phyloP scores from a whole-genome alignment of 2,888 invertebrate species.

The Limnephilus lunatus region DNA sequence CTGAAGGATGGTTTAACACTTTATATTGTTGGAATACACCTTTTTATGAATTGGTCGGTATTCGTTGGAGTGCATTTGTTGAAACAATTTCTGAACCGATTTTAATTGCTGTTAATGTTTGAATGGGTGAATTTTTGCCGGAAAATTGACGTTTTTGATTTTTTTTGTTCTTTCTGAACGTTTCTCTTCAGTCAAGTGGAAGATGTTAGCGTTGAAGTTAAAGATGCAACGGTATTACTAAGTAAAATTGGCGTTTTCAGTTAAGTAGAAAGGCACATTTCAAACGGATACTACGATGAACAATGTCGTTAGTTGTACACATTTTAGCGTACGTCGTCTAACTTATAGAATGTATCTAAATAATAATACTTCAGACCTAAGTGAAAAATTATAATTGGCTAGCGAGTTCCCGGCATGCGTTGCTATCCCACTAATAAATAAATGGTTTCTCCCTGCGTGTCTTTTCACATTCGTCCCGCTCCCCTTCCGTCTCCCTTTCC shows the following conservation, averaged over 20 bases:
- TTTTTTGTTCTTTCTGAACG: not conserved
- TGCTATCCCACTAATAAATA: no score
- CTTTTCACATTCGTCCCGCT: no score
- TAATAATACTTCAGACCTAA: no score
- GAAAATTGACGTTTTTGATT: not conserved
- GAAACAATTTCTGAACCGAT: not conserved
- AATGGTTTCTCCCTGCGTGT: no score
- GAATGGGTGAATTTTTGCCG: constrained; percentile 17
- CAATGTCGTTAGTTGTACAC: no score
- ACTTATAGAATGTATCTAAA: no score
- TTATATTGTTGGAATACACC: not conserved
- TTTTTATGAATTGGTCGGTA: not conserved
- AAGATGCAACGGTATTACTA: not conserved
- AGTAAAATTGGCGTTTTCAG: not conserved
- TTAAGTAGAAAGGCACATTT: not conserved
- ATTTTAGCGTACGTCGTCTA: no score
- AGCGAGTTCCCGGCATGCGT: no score
- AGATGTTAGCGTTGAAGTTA: not conserved
- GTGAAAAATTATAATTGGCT: no score
- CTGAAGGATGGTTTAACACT: not conserved
- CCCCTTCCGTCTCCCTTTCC: no score
- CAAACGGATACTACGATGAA: no score
- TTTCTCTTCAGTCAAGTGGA: not conserved
- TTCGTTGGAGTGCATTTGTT: not conserved
- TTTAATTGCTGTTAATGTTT: constrained; percentile 30